phyloP scores from a whole-genome alignment of 2,888 invertebrate genomes.

The Drosophila macrothrix region DNA sequence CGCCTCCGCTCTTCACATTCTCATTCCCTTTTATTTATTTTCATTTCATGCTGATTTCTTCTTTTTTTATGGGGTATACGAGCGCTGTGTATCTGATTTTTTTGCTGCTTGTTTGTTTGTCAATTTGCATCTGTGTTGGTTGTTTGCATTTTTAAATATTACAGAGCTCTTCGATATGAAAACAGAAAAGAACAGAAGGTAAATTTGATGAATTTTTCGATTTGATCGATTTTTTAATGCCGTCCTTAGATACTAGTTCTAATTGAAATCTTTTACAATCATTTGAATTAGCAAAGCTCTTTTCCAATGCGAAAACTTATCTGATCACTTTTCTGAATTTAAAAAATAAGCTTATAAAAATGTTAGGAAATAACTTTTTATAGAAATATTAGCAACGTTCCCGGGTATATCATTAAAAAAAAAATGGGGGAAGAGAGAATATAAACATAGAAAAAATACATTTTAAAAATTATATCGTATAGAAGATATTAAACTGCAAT shows the following conservation, averaged over 20 bases:
- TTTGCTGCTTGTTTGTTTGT: slow-evolving; percentile 29
- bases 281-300: not conserved
- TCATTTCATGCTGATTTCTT: slow-evolving; percentile 6
- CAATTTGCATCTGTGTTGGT: slow-evolving; percentile 21
- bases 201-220: slow-evolving; percentile 29
- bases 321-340: not conserved
- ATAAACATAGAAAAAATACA: not conserved
- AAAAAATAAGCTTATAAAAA: not conserved
- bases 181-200: slow-evolving; percentile 6
- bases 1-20: not conserved
- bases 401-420: not conserved
- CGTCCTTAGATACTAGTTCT: not conserved
- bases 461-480: not conserved
- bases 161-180: slow-evolving; percentile 33
- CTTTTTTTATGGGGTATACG: slow-evolving; percentile 25
- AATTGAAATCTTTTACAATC: not conserved
- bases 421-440: not conserved
- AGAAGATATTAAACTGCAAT: not conserved
- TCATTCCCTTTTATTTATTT: slow-evolving; percentile 18
- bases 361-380: not conserved
- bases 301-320: not conserved
- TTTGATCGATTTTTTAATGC: slow-evolving; percentile 6
- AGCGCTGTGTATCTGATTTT: slow-evolving; percentile 50
- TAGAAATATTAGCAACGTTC: not conserved
- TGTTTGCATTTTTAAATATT: slow-evolving; percentile 69